Percentiles rank a stretch among this genome's conserved stretches.
These are phyloP conservation scores for Gymnopithys bicolor DNA, from an alignment of 2,797 vertebrate genomes.

Conservation along the genomic window DNA sequence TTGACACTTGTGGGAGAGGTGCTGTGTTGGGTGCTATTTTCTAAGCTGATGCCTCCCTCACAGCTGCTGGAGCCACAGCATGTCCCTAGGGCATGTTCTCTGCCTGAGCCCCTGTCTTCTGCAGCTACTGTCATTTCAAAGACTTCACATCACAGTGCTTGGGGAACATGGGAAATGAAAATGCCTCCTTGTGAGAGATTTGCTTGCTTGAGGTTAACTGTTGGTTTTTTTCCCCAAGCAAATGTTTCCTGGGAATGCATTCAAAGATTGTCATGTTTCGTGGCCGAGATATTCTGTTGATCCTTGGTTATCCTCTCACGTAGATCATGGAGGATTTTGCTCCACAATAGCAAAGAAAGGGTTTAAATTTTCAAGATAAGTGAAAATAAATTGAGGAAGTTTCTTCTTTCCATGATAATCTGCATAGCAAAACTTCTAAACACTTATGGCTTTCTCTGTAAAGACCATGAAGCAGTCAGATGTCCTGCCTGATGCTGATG, in stretches of 20 bases:
- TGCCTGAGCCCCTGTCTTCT: not conserved
- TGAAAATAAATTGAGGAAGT: not conserved
- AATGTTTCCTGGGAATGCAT: not conserved
- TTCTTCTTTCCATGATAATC: not conserved
- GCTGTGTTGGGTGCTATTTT: not conserved
- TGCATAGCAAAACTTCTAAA: not conserved
- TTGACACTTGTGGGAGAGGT: not conserved
- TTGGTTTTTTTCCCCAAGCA: not conserved
- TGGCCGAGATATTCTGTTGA: not conserved
- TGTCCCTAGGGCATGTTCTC: not conserved
- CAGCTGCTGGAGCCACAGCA: not conserved
- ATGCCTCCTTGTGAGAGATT: not conserved
- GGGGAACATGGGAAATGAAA: constrained; percentile 43
- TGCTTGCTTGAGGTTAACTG: constrained; percentile 27
- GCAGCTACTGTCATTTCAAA: constrained; percentile 39
- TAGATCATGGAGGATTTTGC: not conserved
- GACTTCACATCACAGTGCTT: constrained; percentile 24
- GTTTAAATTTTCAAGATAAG: not conserved
- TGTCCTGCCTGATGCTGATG: not conserved
- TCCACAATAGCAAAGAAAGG: not conserved
- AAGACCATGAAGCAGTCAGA: not conserved
- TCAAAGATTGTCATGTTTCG: constrained; percentile 29
- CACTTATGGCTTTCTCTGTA: not conserved
- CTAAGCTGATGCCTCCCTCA: not conserved
- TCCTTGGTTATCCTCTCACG: not conserved